Conservation (phyloP, 2,113 vertebrate genomes). For the Leucopternis melanops region DNA sequence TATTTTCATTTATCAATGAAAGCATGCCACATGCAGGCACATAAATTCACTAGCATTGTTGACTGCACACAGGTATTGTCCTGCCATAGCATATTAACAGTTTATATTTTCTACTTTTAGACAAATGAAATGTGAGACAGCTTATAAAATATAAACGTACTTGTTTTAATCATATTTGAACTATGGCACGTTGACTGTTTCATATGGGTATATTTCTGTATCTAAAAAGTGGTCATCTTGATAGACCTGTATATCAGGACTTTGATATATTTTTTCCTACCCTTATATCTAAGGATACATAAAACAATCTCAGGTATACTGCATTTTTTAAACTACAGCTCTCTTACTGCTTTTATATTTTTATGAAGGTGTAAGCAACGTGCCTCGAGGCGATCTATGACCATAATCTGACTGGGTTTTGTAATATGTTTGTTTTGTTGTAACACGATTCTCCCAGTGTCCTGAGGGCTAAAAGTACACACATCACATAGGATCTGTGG, state of each 20-base stretch:
- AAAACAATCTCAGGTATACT: neutral
- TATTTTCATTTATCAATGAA: neutral
- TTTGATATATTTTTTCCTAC: neutral
- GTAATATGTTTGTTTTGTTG: neutral
- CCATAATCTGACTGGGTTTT: neutral
- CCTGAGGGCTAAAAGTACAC: neutral
- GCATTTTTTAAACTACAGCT: neutral
- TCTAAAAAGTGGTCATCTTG: neutral
- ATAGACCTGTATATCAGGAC: neutral
- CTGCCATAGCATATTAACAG: neutral
- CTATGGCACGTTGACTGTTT: neutral
- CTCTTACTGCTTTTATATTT: neutral
- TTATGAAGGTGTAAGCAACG: neutral
- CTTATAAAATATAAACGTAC: neutral
- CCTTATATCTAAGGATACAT: neutral
- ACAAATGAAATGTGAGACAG: neutral
- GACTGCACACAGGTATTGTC: neutral
- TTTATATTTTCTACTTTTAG: neutral
- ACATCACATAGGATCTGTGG: neutral
- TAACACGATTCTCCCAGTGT: neutral
- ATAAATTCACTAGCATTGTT: neutral
- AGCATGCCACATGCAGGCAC: neutral
- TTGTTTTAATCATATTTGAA: neutral
- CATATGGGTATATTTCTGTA: neutral
- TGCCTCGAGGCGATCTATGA: neutral